phyloP scores from a whole-genome alignment of 2,888 invertebrate genomes.

The Hermodice carunculata region DNA sequence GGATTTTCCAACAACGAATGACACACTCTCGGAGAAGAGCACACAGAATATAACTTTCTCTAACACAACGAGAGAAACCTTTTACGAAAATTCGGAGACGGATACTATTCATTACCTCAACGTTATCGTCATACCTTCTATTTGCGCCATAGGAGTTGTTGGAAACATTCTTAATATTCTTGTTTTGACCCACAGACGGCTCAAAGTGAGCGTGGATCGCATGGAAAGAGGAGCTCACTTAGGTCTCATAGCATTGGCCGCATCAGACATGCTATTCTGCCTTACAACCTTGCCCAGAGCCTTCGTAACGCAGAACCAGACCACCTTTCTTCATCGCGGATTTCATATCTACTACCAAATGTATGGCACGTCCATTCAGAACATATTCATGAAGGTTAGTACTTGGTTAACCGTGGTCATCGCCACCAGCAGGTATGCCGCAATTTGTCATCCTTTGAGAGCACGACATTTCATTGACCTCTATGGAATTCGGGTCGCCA shows the following conservation, averaged over 20 bases:
- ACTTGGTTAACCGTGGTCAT: slow-evolving; percentile 1
- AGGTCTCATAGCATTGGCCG: not conserved
- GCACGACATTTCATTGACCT: not conserved
- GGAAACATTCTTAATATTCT: not conserved
- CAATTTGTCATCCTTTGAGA: not conserved
- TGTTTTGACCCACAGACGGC: not conserved
- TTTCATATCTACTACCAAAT: not conserved
- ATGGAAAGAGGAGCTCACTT: not conserved
- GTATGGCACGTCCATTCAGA: not conserved
- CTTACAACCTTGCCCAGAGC: not conserved
- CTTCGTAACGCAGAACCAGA: not conserved
- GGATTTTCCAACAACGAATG: too few species aligned
- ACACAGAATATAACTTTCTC: too few species aligned
- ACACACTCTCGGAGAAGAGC: too few species aligned
- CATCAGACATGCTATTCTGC: not conserved
- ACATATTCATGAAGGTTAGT: not conserved
- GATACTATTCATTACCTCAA: too few species aligned
- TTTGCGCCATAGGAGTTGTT: not conserved
- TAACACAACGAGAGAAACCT: too few species aligned
- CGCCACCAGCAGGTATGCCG: not conserved
- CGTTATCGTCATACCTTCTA: too few species aligned
- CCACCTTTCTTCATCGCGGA: not conserved
- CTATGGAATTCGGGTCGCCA: not conserved
- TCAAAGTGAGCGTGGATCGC: not conserved
- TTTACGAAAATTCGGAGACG: too few species aligned